phyloP scores from a whole-genome alignment of 2,888 invertebrate species.

The Hedychridium roseum region DNA sequence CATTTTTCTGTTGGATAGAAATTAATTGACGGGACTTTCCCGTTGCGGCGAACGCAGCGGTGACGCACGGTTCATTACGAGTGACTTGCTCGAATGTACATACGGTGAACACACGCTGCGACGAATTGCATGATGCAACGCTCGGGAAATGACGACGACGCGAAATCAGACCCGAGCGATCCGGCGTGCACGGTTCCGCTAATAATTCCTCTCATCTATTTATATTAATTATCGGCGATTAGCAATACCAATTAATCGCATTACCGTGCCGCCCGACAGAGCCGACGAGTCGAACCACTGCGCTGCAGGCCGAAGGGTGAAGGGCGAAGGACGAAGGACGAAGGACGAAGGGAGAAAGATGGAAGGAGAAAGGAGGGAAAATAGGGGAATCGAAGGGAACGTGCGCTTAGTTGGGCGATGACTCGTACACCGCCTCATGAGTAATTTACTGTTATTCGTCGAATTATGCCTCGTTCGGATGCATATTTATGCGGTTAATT shows the following conservation, averaged over 20 bases:
- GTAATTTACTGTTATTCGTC: constrained; percentile 63
- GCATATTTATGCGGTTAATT: constrained; percentile 63
- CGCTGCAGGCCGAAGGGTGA: no score
- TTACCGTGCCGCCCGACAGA: constrained; percentile 50
- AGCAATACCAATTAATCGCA: constrained; percentile 63
- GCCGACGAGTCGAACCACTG: constrained; percentile 43
- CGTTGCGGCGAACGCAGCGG: no score
- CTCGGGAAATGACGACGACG: constrained; percentile 30
- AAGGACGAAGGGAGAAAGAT: no score
- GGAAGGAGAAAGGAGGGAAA: no score
- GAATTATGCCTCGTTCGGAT: constrained; percentile 62
- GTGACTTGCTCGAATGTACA: no score
- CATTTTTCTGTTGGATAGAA: no score
- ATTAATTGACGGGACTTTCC: no score
- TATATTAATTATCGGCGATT: constrained; percentile 64
- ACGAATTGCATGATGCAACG: constrained; percentile 33
- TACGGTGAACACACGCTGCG: no score
- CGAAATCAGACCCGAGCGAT: no score
- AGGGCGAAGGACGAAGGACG: no score
- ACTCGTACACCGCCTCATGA: constrained; percentile 46
- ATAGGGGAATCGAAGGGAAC: background rate
- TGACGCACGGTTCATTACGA: no score
- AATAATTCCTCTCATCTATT: constrained; percentile 62
- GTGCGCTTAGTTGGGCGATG: background rate
- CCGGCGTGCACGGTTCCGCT: constrained; percentile 48